A percentile compares a stretch with the other conserved stretches of the same genome.
These are phyloP conservation scores for Nestor notabilis DNA, from an alignment of 2,113 vertebrate species.

Conservation along the genomic window DNA sequence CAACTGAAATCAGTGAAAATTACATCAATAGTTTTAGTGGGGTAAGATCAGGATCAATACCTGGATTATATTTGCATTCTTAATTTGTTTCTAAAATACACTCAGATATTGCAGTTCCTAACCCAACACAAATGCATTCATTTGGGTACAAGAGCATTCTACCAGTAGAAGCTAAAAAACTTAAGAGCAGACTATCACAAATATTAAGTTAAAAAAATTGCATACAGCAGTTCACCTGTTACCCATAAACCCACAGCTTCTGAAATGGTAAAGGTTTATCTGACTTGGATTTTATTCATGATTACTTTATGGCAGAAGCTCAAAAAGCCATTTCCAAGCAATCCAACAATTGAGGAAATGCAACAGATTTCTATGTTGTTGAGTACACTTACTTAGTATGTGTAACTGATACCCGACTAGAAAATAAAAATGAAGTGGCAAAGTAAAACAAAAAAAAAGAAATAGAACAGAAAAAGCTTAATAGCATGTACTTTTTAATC, in stretches of 20 bases:
- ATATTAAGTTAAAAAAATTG: background rate
- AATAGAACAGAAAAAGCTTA: background rate
- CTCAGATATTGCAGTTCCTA: background rate
- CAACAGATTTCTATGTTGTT: background rate
- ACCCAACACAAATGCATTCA: background rate
- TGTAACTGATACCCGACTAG: background rate
- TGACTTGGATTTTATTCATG: conserved; percentile 29
- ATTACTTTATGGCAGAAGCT: conserved; percentile 1
- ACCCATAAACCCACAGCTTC: background rate
- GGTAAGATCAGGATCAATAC: background rate
- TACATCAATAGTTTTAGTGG: background rate
- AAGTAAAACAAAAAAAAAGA: background rate
- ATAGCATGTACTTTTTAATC: background rate
- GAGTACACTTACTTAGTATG: background rate
- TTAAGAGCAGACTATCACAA: background rate
- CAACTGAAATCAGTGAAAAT: background rate
- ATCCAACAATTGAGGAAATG: background rate
- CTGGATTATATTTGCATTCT: background rate
- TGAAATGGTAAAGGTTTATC: background rate
- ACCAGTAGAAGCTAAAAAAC: background rate
- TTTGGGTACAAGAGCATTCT: background rate
- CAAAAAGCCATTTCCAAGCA: background rate
- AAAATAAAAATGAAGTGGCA: background rate
- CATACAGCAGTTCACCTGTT: background rate
- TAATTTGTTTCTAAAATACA: background rate